phyloP scores from a whole-genome alignment of 2,888 invertebrate genomes.

The Tenodera sinensis region DNA sequence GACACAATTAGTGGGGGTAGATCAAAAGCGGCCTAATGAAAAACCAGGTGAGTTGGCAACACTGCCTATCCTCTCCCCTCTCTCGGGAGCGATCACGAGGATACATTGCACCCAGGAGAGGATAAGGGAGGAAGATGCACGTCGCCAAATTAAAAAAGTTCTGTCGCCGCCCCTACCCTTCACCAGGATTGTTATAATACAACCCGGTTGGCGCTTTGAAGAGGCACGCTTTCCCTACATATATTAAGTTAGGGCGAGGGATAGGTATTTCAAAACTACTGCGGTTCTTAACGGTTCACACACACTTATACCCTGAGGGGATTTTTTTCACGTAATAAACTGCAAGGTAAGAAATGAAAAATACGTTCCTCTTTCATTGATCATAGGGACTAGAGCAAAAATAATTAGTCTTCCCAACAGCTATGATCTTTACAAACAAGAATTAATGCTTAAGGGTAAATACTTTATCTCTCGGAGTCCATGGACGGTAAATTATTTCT shows the following conservation, averaged over 20 bases:
- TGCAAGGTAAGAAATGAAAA: background rate
- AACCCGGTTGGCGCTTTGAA: background rate
- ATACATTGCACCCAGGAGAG: background rate
- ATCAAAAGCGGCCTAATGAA: background rate
- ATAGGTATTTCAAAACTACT: background rate
- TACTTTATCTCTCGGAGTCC: too few species aligned
- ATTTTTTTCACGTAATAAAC: background rate
- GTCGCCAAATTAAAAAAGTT: constrained; percentile 9
- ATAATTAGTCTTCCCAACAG: too few species aligned
- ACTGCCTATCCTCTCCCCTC: background rate
- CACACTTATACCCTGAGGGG: background rate
- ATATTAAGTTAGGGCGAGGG: background rate
- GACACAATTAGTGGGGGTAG: background rate
- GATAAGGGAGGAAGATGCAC: background rate
- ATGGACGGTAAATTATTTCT: too few species aligned
- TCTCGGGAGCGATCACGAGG: background rate
- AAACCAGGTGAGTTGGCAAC: background rate
- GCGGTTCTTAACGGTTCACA: background rate
- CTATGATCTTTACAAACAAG: too few species aligned
- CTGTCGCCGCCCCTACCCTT: background rate
- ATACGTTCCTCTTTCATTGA: background rate
- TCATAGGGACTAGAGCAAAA: too few species aligned
- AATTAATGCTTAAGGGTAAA: too few species aligned
- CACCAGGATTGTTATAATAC: background rate
- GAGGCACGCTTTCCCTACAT: background rate